These are phyloP conservation scores for Pogonocherus hispidulus DNA, from an alignment of 2,888 invertebrate genomes.

Conservation along the genomic window DNA sequence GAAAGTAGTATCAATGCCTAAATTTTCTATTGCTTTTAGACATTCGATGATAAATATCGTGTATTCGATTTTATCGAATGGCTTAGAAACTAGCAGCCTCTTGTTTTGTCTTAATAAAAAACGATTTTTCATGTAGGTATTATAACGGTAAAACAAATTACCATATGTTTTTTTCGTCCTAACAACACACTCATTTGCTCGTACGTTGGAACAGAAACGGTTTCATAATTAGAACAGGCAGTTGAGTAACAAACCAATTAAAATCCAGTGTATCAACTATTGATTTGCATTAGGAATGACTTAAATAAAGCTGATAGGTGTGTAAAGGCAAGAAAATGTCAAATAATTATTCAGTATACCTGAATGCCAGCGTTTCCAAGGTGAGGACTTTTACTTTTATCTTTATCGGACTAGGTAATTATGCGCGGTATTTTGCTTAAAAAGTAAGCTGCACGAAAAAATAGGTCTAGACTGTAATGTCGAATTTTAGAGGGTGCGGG, in stretches of 20 bases:
- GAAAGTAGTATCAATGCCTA: no score
- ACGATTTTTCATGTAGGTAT: no score
- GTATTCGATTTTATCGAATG: no score
- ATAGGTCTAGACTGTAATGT: background rate
- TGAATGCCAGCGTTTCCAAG: slow-evolving; percentile 3
- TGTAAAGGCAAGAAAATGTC: slow-evolving; percentile 16
- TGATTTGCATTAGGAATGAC: background rate
- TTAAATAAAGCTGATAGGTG: slow-evolving; percentile 10
- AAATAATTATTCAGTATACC: slow-evolving; percentile 10
- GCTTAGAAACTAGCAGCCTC: no score
- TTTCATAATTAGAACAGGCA: no score
- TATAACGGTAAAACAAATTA: no score
- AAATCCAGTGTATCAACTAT: background rate
- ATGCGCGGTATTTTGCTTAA: background rate
- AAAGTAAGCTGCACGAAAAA: no score
- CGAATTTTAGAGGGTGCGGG: background rate
- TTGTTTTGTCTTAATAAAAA: no score
- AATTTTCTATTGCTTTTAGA: no score
- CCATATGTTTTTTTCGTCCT: no score
- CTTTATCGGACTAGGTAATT: slow-evolving; percentile 4
- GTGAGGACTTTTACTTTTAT: slow-evolving; percentile 7
- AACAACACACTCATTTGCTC: background rate
- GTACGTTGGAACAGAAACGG: background rate
- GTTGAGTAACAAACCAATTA: background rate
- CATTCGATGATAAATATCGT: no score